Evolutionary conservation across 2,113 vertebrate species (phyloP), one percentile per base, ranked within the genome.

Genomic region (Chlorodrepanis virens): DNA sequence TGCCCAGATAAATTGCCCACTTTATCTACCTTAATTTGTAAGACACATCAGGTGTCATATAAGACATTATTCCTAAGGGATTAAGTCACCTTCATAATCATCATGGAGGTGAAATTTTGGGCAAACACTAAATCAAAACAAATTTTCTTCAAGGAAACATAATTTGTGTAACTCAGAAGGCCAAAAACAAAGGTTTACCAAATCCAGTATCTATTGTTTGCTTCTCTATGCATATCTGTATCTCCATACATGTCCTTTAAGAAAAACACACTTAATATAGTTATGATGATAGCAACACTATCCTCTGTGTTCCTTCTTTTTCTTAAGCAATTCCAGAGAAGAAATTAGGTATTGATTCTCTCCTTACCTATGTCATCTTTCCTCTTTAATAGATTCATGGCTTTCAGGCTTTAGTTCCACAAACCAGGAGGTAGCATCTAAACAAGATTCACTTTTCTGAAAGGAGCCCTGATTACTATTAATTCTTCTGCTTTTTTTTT

Each of bases 81-180:
- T 60, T 87, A 84, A 93, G 96, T 97, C 95, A 97, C 96, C 96
- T 97, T 97, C 90, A 91, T 96, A 96, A 96, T 96, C 76, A 87
- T 65, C 80, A 72, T 0, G 89, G 87, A 96, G 89, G 91, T 94
- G 78, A 97, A 72, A 90, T n/a, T 54, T 61, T 93, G 61, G 60
- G 56, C 54, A 92, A 97, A 84, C 59, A 75, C 72, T 81, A 93
- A 92, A 92, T 85, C 78, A 75, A 86, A 93, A 74, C 53, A 83
- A 91, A 33, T 84, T 68, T 93, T 84, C 61, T 80, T 72, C 31
- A 47, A 85, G 63, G 52, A 83, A 94, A 88, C 37, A 74, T 29
- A 31, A 53, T 68, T 31, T 92, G 7, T 65, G 28, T 67, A 70
- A 60, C 40, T 39, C 19, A 68, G 59, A 83, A 63, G 40, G 49